Evolutionary conservation across 92 coral and sea anemone species (phyloP).

Genomic region (Pocillopora grandis): DNA sequence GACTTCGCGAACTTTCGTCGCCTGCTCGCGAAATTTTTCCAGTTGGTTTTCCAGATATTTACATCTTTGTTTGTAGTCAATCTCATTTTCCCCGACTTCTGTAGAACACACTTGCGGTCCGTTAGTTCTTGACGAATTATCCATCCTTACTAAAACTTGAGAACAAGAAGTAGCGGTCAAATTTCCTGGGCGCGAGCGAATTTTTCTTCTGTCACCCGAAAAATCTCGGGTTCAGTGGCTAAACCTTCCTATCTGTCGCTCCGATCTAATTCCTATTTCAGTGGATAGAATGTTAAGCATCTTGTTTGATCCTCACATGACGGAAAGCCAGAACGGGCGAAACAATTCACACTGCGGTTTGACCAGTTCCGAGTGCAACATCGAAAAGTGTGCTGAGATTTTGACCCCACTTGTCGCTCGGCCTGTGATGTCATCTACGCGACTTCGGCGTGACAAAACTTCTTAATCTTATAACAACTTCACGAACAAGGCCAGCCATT

Average conservation of each 20-base stretch:
- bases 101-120: slow-evolving; percentile 21
- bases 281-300: slow-evolving; percentile 24
- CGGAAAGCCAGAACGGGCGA: slow-evolving; percentile 10
- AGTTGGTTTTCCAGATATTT: slow-evolving; percentile 76
- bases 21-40: slow-evolving; percentile 77
- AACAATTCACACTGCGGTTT: slow-evolving; percentile 12
- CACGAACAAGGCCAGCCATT: slow-evolving; percentile 4
- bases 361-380: slow-evolving; percentile 15
- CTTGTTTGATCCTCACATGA: slow-evolving; percentile 6
- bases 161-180: slow-evolving; percentile 9
- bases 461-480: neutral
- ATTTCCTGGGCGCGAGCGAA: slow-evolving; percentile 33
- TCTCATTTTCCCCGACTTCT: slow-evolving; percentile 32
- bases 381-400: neutral
- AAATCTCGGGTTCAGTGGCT: neutral
- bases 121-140: slow-evolving; percentile 19
- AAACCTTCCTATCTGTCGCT: slow-evolving; percentile 1
- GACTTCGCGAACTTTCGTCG: slow-evolving; percentile 83
- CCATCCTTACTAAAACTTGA: slow-evolving; percentile 24
- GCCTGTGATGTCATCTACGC: slow-evolving; percentile 35
- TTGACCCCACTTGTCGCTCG: slow-evolving; percentile 21
- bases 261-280: slow-evolving; percentile 4
- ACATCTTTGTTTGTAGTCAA: slow-evolving; percentile 73
- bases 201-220: neutral
- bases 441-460: slow-evolving; percentile 37